Evolutionary conservation across 2,888 invertebrate species (phyloP).

Genomic region (Drosophila tripunctata): DNA sequence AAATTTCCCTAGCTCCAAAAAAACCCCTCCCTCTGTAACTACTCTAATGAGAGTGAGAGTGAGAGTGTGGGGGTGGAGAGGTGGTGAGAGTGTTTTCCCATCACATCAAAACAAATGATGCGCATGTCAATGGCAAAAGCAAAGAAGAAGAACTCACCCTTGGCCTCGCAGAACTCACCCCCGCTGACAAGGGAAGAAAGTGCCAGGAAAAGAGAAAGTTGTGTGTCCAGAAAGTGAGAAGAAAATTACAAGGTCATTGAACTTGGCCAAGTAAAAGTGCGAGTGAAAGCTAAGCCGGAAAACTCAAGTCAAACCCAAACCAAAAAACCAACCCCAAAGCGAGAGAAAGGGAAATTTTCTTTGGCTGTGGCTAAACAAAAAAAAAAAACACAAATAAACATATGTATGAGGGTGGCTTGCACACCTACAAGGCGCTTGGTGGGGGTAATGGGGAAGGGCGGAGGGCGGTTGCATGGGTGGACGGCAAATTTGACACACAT

Average conservation of each 20-base stretch:
- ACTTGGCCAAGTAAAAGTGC: constrained; percentile 36
- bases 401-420: constrained; percentile 45
- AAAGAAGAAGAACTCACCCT: constrained; percentile 56
- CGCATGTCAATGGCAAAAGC: constrained; percentile 62
- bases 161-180: constrained; percentile 23
- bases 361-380: neutral
- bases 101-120: constrained; percentile 44
- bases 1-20: constrained; percentile 13
- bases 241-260: constrained; percentile 75
- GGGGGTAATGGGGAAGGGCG: neutral
- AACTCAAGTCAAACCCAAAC: constrained; percentile 24
- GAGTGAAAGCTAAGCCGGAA: constrained; percentile 55
- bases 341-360: constrained; percentile 18
- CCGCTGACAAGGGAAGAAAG: neutral
- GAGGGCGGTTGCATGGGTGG: constrained; percentile 8
- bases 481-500: constrained; percentile 65
- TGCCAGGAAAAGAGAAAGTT: constrained; percentile 54
- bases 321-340: constrained; percentile 52
- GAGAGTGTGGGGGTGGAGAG: neutral
- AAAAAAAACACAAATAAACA: constrained; percentile 8
- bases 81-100: neutral
- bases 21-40: neutral
- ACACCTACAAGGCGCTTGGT: constrained; percentile 43
- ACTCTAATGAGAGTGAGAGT: neutral
- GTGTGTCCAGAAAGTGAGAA: constrained; percentile 67